phyloP scores from a whole-genome alignment of 2,113 vertebrate genomes.

The Saccopteryx leptura region DNA sequence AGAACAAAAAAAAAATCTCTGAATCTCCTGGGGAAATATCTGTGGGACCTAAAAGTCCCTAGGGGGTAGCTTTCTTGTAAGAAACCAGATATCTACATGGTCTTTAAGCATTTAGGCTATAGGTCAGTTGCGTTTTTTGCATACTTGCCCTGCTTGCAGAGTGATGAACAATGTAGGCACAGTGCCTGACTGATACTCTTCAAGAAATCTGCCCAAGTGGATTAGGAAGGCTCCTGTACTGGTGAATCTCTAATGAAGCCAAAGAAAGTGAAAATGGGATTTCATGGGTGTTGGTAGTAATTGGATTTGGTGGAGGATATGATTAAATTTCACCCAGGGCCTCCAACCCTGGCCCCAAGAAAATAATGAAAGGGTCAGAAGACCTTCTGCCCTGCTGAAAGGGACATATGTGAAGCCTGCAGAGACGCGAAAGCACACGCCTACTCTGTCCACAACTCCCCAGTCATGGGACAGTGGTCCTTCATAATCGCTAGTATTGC shows the following conservation, averaged over 20 bases:
- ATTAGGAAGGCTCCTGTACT: conserved; percentile 24
- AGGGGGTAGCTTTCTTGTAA: background rate
- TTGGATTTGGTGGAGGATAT: conserved; percentile 74
- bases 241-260: conserved; percentile 63
- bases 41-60: background rate
- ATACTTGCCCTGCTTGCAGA: background rate
- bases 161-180: background rate
- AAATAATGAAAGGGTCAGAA: conserved; percentile 64
- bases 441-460: background rate
- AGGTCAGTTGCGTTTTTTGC: conserved; percentile 13
- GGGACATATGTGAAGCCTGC: background rate
- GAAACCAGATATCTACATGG: background rate
- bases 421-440: background rate
- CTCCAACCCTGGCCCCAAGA: conserved; percentile 60
- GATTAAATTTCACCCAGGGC: conserved; percentile 79
- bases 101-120: background rate
- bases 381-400: conserved; percentile 31
- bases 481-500: rapidly evolving
- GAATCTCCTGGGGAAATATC: background rate
- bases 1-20: background rate
- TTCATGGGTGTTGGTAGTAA: conserved; percentile 70
- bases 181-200: background rate
- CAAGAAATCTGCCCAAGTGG: conserved; percentile 59
- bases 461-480: background rate
- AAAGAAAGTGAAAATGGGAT: conserved; percentile 74